These are phyloP conservation scores for Chionis minor DNA, from an alignment of 2,113 vertebrate genomes.

Conservation along the genomic window DNA sequence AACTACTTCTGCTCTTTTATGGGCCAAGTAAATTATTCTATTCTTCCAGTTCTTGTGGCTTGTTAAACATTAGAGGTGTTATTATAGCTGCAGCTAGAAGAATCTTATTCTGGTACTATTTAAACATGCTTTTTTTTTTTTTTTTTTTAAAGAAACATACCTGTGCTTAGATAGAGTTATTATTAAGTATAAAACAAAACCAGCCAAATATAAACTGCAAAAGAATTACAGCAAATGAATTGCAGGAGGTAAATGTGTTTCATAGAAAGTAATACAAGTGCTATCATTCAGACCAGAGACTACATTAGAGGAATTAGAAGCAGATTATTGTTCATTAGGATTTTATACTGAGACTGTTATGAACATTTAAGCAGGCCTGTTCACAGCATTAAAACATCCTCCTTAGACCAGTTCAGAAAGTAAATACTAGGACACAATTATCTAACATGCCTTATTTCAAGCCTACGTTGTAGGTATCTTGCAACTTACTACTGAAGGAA, in stretches of 20 bases:
- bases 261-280: background rate
- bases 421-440: background rate
- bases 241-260: conserved; percentile 15
- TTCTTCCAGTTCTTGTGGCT: conserved; percentile 32
- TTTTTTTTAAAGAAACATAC: background rate
- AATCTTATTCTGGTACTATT: conserved; percentile 16
- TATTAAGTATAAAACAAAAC: conserved; percentile 4
- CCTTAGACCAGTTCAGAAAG: conserved; percentile 2
- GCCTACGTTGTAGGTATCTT: background rate
- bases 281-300: conserved; percentile 22
- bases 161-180: background rate
- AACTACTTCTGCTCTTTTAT: conserved; percentile 60
- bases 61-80: conserved; percentile 47
- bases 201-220: conserved; percentile 8
- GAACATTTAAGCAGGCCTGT: background rate
- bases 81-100: conserved; percentile 16
- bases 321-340: conserved; percentile 48
- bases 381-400: conserved; percentile 1
- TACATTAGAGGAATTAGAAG: conserved; percentile 47
- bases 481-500: background rate
- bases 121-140: background rate
- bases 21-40: conserved; percentile 52
- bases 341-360: conserved; percentile 7
- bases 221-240: conserved; percentile 40
- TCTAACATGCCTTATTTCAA: background rate